A percentile compares a stretch with the other conserved stretches of the same genome.
phyloP scores from a whole-genome alignment of 2,113 vertebrate genomes.

The Brevimyrus niger region DNA sequence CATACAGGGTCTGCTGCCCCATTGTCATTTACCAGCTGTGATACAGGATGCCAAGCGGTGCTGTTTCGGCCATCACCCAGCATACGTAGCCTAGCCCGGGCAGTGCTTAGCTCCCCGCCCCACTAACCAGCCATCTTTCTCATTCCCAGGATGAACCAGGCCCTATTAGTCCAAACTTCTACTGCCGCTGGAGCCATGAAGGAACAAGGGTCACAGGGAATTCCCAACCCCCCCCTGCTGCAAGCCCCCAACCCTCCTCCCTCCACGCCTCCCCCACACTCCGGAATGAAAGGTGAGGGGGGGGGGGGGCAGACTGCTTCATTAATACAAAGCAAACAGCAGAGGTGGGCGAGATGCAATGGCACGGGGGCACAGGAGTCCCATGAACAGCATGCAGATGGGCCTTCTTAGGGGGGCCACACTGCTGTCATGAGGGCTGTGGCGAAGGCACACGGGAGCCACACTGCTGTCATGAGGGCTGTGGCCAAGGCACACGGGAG shows the following conservation, averaged over 20 bases:
- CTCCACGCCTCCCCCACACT: slow-evolving; percentile 54
- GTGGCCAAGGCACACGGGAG: neutral
- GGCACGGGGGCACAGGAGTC: neutral
- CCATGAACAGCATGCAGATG: neutral
- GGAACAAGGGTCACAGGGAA: slow-evolving; percentile 39
- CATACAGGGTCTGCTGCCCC: neutral
- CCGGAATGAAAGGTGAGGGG: slow-evolving; percentile 47
- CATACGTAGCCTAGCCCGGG: neutral
- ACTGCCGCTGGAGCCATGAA: neutral
- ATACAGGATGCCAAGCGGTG: neutral
- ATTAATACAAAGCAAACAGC: neutral
- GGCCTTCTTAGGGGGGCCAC: neutral
- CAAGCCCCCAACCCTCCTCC: slow-evolving; percentile 47
- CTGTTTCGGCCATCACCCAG: neutral
- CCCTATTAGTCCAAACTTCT: neutral
- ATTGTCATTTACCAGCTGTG: neutral
- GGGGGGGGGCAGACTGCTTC: neutral
- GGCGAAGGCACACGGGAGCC: neutral
- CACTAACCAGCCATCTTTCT: neutral
- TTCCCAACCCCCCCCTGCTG: slow-evolving; percentile 42
- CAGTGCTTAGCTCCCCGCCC: neutral
- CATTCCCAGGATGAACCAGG: slow-evolving; percentile 17
- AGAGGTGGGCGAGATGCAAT: neutral
- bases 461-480: neutral
- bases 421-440: neutral